Evolutionary conservation across 2,113 vertebrate species (phyloP).

Genomic region (Orcinus orca): DNA sequence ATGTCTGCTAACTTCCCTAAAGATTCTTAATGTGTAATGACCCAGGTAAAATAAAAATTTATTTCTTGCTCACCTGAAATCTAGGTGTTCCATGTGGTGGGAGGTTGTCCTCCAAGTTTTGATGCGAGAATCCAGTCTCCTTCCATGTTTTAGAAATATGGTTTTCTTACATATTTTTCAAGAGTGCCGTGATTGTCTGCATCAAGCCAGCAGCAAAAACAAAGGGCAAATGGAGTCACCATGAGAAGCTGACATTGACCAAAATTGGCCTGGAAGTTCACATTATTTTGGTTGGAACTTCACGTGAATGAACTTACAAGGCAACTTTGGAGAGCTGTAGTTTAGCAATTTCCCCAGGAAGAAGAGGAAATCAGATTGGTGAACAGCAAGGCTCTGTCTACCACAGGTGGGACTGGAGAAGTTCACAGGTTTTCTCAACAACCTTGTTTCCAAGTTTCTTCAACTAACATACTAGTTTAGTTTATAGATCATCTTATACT

Average conservation of each 20-base stretch:
- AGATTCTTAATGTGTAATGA: neutral
- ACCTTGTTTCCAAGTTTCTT: neutral
- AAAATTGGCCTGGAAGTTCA: neutral
- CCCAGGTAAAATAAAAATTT: neutral
- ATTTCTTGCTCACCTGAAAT: neutral
- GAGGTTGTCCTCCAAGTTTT: neutral
- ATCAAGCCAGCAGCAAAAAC: neutral
- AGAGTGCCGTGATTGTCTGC: neutral
- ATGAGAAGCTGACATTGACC: neutral
- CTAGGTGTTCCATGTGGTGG: neutral
- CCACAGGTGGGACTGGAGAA: accelerated
- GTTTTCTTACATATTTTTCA: neutral
- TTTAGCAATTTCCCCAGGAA: neutral
- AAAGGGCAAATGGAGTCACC: no score
- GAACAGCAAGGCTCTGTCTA: neutral
- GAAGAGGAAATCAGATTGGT: neutral
- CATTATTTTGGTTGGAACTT: neutral
- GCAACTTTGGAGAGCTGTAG: neutral
- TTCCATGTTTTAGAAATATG: neutral
- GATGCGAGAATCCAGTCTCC: neutral
- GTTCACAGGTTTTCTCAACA: neutral
- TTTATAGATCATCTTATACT: neutral
- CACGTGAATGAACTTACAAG: neutral
- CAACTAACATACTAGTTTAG: neutral
- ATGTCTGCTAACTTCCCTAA: neutral